These are phyloP conservation scores for Drosophila crucigera DNA, from an alignment of 2,888 invertebrate genomes.

Conservation along the genomic window DNA sequence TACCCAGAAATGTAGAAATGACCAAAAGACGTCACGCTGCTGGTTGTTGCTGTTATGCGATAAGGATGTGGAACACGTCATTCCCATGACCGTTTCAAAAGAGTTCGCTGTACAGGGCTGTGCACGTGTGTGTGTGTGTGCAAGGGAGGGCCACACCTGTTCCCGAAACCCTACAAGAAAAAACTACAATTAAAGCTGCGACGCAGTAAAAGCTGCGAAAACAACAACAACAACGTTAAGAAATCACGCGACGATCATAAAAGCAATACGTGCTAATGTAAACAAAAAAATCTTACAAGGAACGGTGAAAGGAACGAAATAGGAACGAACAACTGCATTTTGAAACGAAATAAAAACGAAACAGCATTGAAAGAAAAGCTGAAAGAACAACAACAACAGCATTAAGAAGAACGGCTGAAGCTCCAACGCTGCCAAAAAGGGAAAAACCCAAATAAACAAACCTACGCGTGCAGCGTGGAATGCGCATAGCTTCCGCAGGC, in stretches of 20 bases:
- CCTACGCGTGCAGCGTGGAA: constrained; percentile 42
- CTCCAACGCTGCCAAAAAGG: constrained; percentile 6
- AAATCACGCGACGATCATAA: constrained; percentile 77
- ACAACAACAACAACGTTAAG: constrained; percentile 57
- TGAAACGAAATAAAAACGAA: constrained; percentile 12
- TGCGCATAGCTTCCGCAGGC: constrained; percentile 59
- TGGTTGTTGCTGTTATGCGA: constrained; percentile 32
- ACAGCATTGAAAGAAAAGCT: constrained; percentile 23
- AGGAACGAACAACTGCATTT: constrained; percentile 18
- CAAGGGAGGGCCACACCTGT: constrained; percentile 74
- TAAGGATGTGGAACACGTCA: constrained; percentile 75
- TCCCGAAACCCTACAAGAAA: constrained; percentile 64
- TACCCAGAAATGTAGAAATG: constrained; percentile 18
- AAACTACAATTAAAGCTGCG: constrained; percentile 68
- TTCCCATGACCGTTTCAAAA: constrained; percentile 46
- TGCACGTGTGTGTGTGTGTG: constrained; percentile 13
- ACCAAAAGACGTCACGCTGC: constrained; percentile 56
- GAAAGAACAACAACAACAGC: constrained; percentile 24
- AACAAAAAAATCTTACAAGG: constrained; percentile 49
- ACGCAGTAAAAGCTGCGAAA: constrained; percentile 57
- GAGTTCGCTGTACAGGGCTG: constrained; percentile 53
- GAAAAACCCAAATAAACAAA: not conserved
- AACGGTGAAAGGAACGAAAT: constrained; percentile 20
- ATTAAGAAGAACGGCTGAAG: constrained; percentile 17
- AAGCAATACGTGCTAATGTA: constrained; percentile 72